Evolutionary conservation across 2,888 invertebrate genomes (phyloP), one percentile per base, ranked within the genome.

Genomic region (Conistra vaccinii): DNA sequence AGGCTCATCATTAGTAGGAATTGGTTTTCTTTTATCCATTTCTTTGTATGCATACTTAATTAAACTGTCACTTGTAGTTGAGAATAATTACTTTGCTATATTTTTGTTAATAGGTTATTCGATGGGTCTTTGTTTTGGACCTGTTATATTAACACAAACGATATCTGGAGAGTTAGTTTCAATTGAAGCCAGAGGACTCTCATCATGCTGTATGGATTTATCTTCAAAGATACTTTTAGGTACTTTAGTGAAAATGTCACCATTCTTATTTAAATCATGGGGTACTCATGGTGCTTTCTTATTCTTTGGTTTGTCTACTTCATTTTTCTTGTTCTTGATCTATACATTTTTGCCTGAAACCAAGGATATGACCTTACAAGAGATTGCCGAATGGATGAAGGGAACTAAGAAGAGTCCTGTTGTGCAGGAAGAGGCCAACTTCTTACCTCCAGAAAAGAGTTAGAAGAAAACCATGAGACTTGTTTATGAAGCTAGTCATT

Each of bases 81-180:
- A 83, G 9, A 84, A 78, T 55, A 83, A 83, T 17, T 74, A 77
- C 7, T 60, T 83, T 29, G 77, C 83, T 9, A 74, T 83, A 57
- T 62, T 62, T n/a, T 73, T 83, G 23, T 60, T 83, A 23, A 74
- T 70, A 10, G 76, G 73, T 12, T 83, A 76, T 55, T 83, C 83
- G 3, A 63, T 83, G 0, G 77, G 72, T 77, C 88, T 93, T 14
- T 90, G 92, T 69, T 89, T 90, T 57, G 93, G 93, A 3, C 90
- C 91, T 4, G 85, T 91, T 39, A 90, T 92, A 29, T 69, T 91
- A 39, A 76, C 87, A 0, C 80, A 87, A 5, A 85, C 89, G 0
- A 85, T 90, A 55, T 83, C 83, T 17, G 89, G 86, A 0, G 91
- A 92, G 70, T 74, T 91, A 39, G 83, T 89, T 9, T 89, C 91